Base-by-base conservation (phyloP, 2,888 invertebrate genomes). In the Campoplex capitator region DNA sequence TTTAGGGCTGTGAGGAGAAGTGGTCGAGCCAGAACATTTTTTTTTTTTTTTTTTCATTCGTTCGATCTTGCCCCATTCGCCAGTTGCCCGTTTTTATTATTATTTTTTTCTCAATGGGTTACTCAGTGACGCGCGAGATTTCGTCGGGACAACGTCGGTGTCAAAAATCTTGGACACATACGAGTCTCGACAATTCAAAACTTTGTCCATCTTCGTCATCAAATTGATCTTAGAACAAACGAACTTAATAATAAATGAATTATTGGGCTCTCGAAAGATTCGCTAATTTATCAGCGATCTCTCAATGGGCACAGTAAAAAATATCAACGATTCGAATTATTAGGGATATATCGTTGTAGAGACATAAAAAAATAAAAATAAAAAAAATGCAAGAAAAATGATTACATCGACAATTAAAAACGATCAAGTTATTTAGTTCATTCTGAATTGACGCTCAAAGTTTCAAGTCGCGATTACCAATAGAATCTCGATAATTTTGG, bases 61-160 rank as follows among this genome's bases (percentile, higher is more conserved):
- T 82, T 82, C 83, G 84, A 84, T 80, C 75, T 77, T 73, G 45
- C 68, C 75, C 58, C 86, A 58, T 35, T 84, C 81, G 68, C 58
- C 73, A 45, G 58, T 51, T 76, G 42, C 42, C 16, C 23, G 67
- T 51, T 70, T 42, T 70, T 58, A 62, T 79, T n/a, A 56, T 85
- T 88, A 76, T 83, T 38, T 38, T 88, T 77, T 83, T 77, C 45
- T 78, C 54, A 67, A 65, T 51, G 71, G 71, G 11, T 45, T 71
- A 38, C 73, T 56, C 28, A 70, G 45, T 11, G 51, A 75, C 58
- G 54, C 85, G 80, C 65, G 86, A 88, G 90, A 89, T 91, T 91
- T 91, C 91, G 89, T 91, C 90, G 88, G 84, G 70, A 89, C 91
- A 91, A 92, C 91, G 92, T 0, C 23, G 23, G 23, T 23, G 92